phyloP scores from a whole-genome alignment of 2,113 vertebrate genomes.

The Plectropomus leopardus region DNA sequence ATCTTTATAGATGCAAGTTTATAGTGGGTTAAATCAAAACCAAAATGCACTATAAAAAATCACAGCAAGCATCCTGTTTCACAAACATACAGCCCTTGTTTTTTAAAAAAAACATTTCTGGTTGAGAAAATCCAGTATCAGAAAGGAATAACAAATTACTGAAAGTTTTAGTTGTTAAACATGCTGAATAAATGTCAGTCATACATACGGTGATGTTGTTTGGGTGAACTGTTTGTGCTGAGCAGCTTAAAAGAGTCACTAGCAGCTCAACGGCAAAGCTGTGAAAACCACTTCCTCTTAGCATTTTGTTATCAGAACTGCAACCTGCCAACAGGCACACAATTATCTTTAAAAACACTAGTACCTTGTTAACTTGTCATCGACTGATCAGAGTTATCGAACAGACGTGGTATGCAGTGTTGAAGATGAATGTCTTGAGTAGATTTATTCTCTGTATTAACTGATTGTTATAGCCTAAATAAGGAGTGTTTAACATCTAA shows the following conservation, averaged over 20 bases:
- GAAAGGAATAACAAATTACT: no score
- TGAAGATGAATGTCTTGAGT: not conserved
- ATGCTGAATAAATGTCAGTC: not conserved
- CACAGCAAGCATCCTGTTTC: not conserved
- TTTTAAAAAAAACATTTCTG: not conserved
- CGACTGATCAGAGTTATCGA: no score
- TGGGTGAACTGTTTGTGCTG: not conserved
- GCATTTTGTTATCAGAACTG: not conserved
- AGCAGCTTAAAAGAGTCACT: not conserved
- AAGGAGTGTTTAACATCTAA: no score
- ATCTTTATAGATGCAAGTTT: no score
- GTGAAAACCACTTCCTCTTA: constrained; percentile 68
- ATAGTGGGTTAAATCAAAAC: not conserved
- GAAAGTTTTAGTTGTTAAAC: no score
- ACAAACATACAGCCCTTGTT: not conserved
- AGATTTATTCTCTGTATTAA: not conserved
- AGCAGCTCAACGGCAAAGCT: not conserved
- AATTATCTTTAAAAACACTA: not conserved
- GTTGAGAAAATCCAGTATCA: no score
- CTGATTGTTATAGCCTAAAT: not conserved
- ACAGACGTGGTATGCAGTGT: not conserved
- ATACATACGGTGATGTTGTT: not conserved
- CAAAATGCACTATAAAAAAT: not conserved
- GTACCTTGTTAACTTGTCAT: not conserved
- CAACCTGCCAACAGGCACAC: not conserved